Conservation (phyloP, 2,113 vertebrate genomes). For the Riparia riparia region DNA sequence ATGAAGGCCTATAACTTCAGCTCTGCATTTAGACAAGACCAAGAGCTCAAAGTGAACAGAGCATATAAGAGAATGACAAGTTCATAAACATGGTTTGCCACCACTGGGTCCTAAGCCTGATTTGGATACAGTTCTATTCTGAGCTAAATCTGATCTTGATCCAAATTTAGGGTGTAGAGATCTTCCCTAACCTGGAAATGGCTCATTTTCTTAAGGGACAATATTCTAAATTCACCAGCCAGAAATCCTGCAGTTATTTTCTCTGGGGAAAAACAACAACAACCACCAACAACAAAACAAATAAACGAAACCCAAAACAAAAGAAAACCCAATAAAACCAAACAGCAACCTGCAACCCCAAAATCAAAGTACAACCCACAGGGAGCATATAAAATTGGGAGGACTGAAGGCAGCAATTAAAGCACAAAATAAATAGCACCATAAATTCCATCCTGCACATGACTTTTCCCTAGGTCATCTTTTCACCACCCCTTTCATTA, state of each 20-base stretch:
- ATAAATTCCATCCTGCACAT: neutral
- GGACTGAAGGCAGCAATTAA: conserved; percentile 1
- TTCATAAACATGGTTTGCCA: neutral
- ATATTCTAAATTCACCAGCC: neutral
- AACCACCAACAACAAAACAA: neutral
- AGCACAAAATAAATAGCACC: neutral
- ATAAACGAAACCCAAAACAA: neutral
- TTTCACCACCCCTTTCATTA: conserved; percentile 16
- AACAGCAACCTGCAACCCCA: neutral
- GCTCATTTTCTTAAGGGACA: neutral
- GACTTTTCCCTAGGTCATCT: neutral
- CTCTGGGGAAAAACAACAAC: neutral
- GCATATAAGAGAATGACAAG: neutral
- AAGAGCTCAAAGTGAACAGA: neutral
- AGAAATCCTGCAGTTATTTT: neutral
- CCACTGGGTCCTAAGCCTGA: neutral
- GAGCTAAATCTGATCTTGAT: neutral
- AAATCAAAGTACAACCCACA: neutral
- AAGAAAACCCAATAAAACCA: neutral
- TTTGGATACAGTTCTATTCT: neutral
- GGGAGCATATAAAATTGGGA: neutral
- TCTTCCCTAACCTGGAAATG: neutral
- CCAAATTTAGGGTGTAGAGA: neutral
- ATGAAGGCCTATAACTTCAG: neutral
- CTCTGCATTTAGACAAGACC: neutral